Base-by-base conservation (phyloP, 2,888 invertebrate genomes). In the Drosophila borealis region DNA sequence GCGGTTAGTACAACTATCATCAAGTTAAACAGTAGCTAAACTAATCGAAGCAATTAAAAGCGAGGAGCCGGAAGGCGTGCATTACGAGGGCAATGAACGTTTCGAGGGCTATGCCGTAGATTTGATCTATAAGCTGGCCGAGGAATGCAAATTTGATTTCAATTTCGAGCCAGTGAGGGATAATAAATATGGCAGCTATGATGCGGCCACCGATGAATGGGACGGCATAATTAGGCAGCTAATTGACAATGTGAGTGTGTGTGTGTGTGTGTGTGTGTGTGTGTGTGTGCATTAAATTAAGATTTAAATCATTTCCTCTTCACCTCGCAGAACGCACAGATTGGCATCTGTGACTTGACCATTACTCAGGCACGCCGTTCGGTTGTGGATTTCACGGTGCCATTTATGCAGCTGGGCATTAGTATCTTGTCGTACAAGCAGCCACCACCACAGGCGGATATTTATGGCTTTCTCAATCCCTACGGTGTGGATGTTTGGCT, bases 361-460 rank as follows among this genome's bases (percentile, higher is more conserved):
- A 98, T 99, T 70, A 99, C 98, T n/a, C 97, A 97, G 91, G 96
- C 97, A 60, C 94, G 99, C 56, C 95, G 98, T 81, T 95, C 95
- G 69, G 96, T 95, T 25, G 97, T 98, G 10, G 98, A 98, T 92
- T 98, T 98, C 92, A 98, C 98, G 0, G 98, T 98, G 93, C 99
- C 99, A 0, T 99, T 99, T 93, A 98, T 99, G 97, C 98, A 97
- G 81, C 93, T 99, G 73, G 98, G 97, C 93, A 97, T 98, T 85
- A 96, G 97, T 88, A 97, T 98, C 91, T 92, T 98, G 70, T 97
- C 95, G 93, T 95, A 96, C 79, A 96, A 96, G 89, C 74, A 87
- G 10, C 95, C 97, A 3, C 94, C 94, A 59, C 95, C 95, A 56
- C 94, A 95, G 54, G 96, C 97, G 13, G 95, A 96, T 90, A 93